Evolutionary conservation across 2,113 vertebrate species (phyloP).

Genomic region (Echinops telfairi): DNA sequence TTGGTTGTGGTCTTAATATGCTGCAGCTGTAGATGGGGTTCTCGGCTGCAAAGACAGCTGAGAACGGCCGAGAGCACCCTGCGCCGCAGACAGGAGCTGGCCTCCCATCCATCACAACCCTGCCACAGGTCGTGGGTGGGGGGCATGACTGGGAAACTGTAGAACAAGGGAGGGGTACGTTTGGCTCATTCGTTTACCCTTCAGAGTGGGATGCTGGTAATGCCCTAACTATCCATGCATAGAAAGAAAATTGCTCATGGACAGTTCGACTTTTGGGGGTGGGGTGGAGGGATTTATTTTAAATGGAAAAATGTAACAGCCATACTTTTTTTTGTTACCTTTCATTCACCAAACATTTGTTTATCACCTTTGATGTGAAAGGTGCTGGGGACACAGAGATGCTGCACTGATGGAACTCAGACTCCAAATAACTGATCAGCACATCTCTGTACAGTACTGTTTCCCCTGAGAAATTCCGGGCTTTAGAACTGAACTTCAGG

Average conservation of each 20-base stretch:
- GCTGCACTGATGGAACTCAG: neutral
- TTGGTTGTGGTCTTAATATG: conserved; percentile 63
- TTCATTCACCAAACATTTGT: neutral
- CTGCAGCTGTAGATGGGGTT: conserved; percentile 46
- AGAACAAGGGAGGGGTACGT: conserved; percentile 60
- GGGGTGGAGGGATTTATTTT: too few relatives aligned
- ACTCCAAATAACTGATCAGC: neutral
- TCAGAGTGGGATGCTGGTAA: neutral
- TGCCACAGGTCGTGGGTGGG: neutral
- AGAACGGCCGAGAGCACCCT: neutral
- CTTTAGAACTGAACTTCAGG: conserved; percentile 1
- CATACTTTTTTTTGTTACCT: neutral
- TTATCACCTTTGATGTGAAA: neutral
- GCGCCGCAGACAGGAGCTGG: conserved; percentile 47
- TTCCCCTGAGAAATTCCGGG: neutral
- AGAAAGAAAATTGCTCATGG: too few relatives aligned
- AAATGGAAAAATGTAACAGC: neutral
- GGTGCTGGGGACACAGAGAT: neutral
- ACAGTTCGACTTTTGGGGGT: too few relatives aligned
- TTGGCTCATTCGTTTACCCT: neutral
- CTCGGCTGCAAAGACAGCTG: too few relatives aligned
- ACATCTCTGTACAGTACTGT: neutral
- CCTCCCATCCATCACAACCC: conserved; percentile 53
- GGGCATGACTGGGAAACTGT: conserved; percentile 54
- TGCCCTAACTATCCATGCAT: neutral